Base-by-base conservation (phyloP, 2,797 vertebrate species). In the Rhinogobio ventralis region DNA sequence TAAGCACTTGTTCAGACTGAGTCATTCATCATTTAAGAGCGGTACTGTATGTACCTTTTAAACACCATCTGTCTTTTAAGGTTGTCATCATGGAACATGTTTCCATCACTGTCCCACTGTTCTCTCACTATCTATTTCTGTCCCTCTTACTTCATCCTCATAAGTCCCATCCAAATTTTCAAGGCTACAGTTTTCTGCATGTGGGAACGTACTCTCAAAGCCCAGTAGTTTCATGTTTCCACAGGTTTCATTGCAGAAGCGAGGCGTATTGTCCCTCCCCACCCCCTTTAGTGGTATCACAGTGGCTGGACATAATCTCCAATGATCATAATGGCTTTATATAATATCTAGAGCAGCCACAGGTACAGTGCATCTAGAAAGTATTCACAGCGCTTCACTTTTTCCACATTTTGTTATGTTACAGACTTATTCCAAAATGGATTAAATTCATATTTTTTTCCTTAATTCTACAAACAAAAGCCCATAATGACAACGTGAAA, bases 281-380 rank as follows among this genome's bases (percentile, higher is more conserved):
- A 33, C 62, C 73, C 73, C 46, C 55, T 66, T 60, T 64, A 57
- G 82, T 57, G 66, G 55, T 45, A 42, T 79, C 74, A 72, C 46
- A 84, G 85, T 39, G 85, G 28, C 82, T 67, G 73, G 68, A 62
- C 60, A 75, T 86, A 88, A 82, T 88, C 79, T 81, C 60, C 79
- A 74, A 66, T 85, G 78, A 85, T 82, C 75, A 85, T 88, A 86
- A 87, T 85, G 81, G 81, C 77, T 87, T 87, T 87, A 85, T 81
- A 19, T 87, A 83, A 89, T 81, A 85, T 81, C 76, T 88, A 42
- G 77, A 72, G n/a, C 71, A 86, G 69, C 62, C 76, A 81, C 83
- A 87, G 87, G 86, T n/a, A n/a, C n/a, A n/a, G n/a, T n/a, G n/a
- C n/a, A n/a, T n/a, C n/a, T n/a, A n/a, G n/a, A n/a, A n/a, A n/a